Percentiles rank a stretch among this genome's conserved stretches.
Evolutionary conservation across 2,797 vertebrate species (phyloP).

Genomic region (Hipposideros larvatus): DNA sequence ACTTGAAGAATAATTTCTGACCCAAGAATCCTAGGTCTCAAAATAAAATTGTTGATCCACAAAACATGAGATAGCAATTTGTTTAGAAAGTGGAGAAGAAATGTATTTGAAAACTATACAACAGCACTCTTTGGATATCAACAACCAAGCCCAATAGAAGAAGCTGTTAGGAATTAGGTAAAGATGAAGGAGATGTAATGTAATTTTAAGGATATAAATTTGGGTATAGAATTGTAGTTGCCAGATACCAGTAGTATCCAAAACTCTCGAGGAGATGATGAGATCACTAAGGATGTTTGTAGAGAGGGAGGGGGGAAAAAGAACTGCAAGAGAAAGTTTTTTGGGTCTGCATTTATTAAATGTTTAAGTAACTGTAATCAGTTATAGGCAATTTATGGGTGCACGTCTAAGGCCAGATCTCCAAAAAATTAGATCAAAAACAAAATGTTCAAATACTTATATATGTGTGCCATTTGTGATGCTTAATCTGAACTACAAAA

Average conservation of each 20-base stretch:
- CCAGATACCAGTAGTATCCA: too few species aligned
- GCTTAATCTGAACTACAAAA: constrained; percentile 75
- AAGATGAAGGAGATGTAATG: neutral
- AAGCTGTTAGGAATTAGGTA: neutral
- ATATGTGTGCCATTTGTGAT: constrained; percentile 63
- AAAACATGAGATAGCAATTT: neutral
- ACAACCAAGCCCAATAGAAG: too few species aligned
- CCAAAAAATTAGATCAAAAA: constrained; percentile 24
- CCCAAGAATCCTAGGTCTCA: neutral
- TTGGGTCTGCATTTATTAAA: constrained; percentile 38
- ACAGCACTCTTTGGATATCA: neutral
- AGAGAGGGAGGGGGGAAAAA: neutral
- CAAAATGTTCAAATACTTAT: constrained; percentile 46
- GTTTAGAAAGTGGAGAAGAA: neutral
- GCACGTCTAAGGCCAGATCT: neutral
- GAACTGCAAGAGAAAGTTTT: neutral
- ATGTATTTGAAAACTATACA: neutral
- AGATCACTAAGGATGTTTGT: neutral
- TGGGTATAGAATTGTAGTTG: neutral
- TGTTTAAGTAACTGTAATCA: constrained; percentile 45
- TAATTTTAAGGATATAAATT: neutral
- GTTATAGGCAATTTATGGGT: constrained; percentile 47
- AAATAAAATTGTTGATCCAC: neutral
- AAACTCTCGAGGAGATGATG: neutral
- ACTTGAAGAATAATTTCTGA: neutral